Percentiles rank a stretch among this genome's conserved stretches.
These are phyloP conservation scores for Trissoscelio sp. DNA, from an alignment of 2,888 invertebrate genomes.

Conservation along the genomic window DNA sequence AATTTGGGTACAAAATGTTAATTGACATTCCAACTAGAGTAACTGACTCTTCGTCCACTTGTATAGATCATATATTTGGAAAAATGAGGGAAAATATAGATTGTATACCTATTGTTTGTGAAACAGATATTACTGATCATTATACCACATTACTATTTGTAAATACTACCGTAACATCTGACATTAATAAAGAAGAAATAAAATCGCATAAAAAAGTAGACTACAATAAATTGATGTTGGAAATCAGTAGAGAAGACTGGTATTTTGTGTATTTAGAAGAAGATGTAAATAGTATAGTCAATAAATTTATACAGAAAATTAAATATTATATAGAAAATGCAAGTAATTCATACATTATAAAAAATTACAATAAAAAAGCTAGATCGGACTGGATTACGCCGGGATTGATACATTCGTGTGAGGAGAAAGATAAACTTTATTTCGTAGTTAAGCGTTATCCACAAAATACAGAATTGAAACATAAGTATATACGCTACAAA, in stretches of 20 bases:
- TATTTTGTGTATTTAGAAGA: too few relatives aligned
- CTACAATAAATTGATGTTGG: too few relatives aligned
- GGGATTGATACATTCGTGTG: slow-evolving; percentile 20
- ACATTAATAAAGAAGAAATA: not conserved
- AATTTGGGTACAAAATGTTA: slow-evolving; percentile 3
- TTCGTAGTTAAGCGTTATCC: not conserved
- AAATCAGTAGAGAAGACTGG: too few relatives aligned
- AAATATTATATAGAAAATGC: not conserved
- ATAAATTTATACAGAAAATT: not conserved
- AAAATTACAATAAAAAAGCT: not conserved
- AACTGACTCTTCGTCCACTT: not conserved
- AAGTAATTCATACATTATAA: not conserved
- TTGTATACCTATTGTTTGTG: not conserved
- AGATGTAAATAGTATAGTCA: too few relatives aligned
- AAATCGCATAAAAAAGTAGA: not conserved
- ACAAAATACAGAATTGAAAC: not conserved
- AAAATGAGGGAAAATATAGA: not conserved
- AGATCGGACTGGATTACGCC: slow-evolving; percentile 23
- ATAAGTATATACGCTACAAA: slow-evolving; percentile 20
- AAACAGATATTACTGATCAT: slow-evolving; percentile 25
- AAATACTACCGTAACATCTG: not conserved
- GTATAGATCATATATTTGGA: slow-evolving; percentile 30
- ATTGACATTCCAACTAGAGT: slow-evolving; percentile 22
- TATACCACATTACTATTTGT: not conserved
- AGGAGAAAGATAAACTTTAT: slow-evolving; percentile 13